Evolutionary conservation across 2,888 invertebrate species (phyloP), one percentile per base, ranked within the genome.

Genomic region (Rhorus exstirpatorius): DNA sequence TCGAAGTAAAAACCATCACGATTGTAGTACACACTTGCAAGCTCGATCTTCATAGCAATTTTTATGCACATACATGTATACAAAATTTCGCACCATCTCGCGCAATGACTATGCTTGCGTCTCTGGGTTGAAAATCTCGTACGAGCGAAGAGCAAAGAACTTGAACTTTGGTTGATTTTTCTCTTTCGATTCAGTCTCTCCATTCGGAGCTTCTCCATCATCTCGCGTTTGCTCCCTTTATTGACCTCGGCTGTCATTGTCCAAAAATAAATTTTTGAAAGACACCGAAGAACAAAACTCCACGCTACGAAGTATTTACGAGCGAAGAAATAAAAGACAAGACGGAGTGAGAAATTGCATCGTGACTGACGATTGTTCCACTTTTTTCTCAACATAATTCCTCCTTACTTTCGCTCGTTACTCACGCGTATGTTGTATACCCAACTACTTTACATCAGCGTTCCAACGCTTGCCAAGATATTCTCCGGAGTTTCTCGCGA

Each of bases 361-460:
- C 31, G 31, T 51, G 65, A 71, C 51, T 60, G 71, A 71, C 65
- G 31, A 41, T 38, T 8, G 24, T 65, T 71, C 24, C 51, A 76
- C 71, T 81, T 76, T 67, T 53, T 60, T 67, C 55, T 4, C 17
- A 60, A 70, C 21, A 49, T 65, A 38, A 14, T 76, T 76, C 46
- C 72, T 72, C 55, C 41, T 55, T 63, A 21, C 58, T 46, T 75
- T 63, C 55, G 41, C 51, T 31, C 31, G 31, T 31, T 2, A 31
- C 31, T 31, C 31, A 6, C 31, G 31, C 6, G 31, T 31, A 12
- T 51, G 61, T 46, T n/a, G 79, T 44, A 6, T 72, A 74, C 17
- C 51, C 49, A 78, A 60, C 74, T 85, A 79, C 83, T 77, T 84
- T 80, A 70, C 60, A 41, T n/a, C 12, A n/a, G 26, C 46, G 41